Evolutionary conservation across 1,140 invertebrate genomes (phyloP).

Genomic region (Drosophila mauritiana): DNA sequence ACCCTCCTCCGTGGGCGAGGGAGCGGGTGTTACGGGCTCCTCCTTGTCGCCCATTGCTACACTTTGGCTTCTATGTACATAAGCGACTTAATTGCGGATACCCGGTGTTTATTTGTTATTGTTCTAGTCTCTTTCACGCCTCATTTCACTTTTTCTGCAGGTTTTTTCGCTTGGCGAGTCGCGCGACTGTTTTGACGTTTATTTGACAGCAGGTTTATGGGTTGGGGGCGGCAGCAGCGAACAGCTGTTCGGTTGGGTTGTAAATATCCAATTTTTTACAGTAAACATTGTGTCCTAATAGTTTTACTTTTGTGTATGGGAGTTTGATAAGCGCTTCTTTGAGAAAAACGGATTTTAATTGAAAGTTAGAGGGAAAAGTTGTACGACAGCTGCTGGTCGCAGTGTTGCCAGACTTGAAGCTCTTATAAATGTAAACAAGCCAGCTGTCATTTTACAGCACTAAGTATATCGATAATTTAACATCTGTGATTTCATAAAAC

Average conservation of each 20-base stretch:
- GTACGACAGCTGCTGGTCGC: conserved; percentile 4
- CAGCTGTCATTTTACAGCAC: not conserved
- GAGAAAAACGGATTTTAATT: not conserved
- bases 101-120: conserved; percentile 9
- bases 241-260: conserved; percentile 21
- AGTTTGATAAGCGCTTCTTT: too few relatives aligned
- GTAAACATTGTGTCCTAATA: not conserved
- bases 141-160: conserved; percentile 51
- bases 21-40: conserved; percentile 73
- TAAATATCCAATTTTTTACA: not conserved
- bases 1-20: conserved; percentile 74
- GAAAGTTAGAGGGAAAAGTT: not conserved
- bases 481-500: not conserved
- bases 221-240: not conserved
- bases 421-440: not conserved
- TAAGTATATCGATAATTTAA: not conserved
- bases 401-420: not conserved
- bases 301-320: not conserved
- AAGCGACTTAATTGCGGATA: conserved; percentile 26
- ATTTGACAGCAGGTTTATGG: conserved; percentile 47
- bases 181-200: conserved; percentile 69
- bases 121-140: conserved; percentile 27
- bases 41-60: conserved; percentile 62
- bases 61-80: conserved; percentile 25
- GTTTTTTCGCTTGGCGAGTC: conserved; percentile 30